Evolutionary conservation across 2,113 vertebrate species (phyloP).

Genomic region (Agelaius phoeniceus): DNA sequence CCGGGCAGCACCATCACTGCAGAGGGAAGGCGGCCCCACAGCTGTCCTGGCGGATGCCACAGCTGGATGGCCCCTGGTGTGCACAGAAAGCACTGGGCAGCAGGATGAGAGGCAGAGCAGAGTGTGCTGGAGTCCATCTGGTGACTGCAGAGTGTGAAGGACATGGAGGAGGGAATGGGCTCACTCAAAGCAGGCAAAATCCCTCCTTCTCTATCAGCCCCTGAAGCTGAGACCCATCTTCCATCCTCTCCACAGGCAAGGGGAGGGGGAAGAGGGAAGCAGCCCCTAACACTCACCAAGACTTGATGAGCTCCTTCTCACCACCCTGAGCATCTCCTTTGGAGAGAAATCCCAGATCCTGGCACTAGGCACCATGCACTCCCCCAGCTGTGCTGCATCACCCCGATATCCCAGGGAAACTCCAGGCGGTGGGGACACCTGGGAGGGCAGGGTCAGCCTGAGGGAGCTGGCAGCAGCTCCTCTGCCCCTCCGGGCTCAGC

Average conservation of each 20-base stretch:
- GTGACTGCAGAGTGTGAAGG: not conserved
- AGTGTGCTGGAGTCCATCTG: not conserved
- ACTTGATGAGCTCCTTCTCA: not conserved
- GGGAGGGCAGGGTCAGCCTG: not conserved
- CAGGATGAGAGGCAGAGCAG: not conserved
- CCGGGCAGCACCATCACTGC: not conserved
- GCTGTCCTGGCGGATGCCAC: not conserved
- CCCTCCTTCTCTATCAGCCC: not conserved
- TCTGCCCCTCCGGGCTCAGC: not conserved
- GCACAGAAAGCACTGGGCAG: not conserved
- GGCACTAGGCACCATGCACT: fast-evolving
- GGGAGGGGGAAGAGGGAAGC: not conserved
- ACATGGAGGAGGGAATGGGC: not conserved
- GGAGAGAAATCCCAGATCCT: not conserved
- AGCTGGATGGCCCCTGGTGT: not conserved
- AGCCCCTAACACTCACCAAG: too few relatives aligned
- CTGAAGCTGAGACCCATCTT: not conserved
- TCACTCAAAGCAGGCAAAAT: not conserved
- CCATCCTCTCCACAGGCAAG: not conserved
- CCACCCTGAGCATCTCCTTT: not conserved
- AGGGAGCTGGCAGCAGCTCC: not conserved
- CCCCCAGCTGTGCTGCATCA: not conserved
- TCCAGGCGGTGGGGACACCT: not conserved
- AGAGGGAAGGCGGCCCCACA: not conserved
- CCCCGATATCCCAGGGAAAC: not conserved